These are phyloP conservation scores for Corythaeola cristata DNA, from an alignment of 2,113 vertebrate genomes.

Conservation along the genomic window DNA sequence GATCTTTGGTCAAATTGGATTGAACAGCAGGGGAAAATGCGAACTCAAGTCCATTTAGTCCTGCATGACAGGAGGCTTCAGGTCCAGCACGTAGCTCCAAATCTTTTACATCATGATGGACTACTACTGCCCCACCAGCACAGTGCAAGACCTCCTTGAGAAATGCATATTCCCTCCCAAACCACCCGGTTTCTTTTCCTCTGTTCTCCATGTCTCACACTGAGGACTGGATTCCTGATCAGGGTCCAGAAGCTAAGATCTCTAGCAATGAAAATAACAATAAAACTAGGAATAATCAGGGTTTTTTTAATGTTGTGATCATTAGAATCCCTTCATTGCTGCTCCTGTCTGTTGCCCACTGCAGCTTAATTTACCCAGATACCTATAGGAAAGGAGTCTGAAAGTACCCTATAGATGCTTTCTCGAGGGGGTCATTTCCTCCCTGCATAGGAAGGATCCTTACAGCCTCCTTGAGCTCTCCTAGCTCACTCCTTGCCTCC, in stretches of 20 bases:
- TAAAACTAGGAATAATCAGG: background rate
- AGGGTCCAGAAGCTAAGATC: background rate
- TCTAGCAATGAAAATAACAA: background rate
- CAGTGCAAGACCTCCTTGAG: background rate
- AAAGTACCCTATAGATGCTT: background rate
- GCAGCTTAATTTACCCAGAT: background rate
- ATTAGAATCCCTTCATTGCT: background rate
- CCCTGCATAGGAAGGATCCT: background rate
- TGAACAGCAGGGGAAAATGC: background rate
- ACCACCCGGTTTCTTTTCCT: background rate
- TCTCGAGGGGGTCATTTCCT: background rate
- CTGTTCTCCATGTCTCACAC: background rate
- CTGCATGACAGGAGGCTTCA: background rate
- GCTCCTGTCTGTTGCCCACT: background rate
- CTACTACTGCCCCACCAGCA: background rate
- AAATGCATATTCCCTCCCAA: background rate
- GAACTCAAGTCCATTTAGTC: background rate
- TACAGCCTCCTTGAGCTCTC: background rate
- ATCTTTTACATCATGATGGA: background rate
- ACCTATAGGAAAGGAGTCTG: background rate
- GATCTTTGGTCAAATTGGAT: background rate
- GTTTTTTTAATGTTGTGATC: background rate
- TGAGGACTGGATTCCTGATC: background rate
- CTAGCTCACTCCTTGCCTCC: constrained; percentile 26
- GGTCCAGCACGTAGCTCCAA: background rate